Base-by-base conservation (phyloP, 2,113 vertebrate species). In the Amblyornis subalaris region DNA sequence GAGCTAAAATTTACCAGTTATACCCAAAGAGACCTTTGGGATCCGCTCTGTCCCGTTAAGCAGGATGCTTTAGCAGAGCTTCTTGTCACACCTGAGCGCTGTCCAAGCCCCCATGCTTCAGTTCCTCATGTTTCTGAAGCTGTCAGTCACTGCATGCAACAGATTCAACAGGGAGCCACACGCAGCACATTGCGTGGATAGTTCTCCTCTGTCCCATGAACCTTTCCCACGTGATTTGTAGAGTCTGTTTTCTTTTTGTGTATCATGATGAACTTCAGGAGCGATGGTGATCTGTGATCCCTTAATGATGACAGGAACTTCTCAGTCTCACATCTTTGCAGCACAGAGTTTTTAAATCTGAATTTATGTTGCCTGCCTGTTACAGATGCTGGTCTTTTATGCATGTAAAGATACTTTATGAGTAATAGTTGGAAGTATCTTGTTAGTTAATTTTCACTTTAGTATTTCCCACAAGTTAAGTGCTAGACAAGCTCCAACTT, bases 61-160 rank as follows among this genome's bases (percentile, higher is more conserved):
- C 16, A 47, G 24, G 23, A 50, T 47, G 20, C 6, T 72, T 64
- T 40, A 88, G 45, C 24, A 65, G 45, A 72, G 40, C n/a, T 85
- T 67, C 58, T 51, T 18, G 74, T 91, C 5, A 2, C 69, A 50
- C 31, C 13, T n/a, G 24, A 71, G 82, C 90, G 23, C 33, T 67
- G 20, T 35, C 45, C 58, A 90, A 53, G 29, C 7, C 26, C 54
- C 50, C 64, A n/a, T 45, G 35, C 29, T 45, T 65, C 50, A 62
- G 47, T 42, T 36, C 12, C 25, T 77, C 16, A 3, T 20, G 31
- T 42, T 79, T 61, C 60, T 51, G 42, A 64, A 74, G 24, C 26
- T 70, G 45, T 38, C 75, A 55, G 16, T 89, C 45, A 45, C 22
- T 2, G 0, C 1, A 1, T 50, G 45, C 33, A 71, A 4, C 0